Percentiles rank a stretch among this genome's conserved stretches.
These are phyloP conservation scores for Prorops nasuta DNA, from an alignment of 1,140 invertebrate genomes.

Conservation along the genomic window DNA sequence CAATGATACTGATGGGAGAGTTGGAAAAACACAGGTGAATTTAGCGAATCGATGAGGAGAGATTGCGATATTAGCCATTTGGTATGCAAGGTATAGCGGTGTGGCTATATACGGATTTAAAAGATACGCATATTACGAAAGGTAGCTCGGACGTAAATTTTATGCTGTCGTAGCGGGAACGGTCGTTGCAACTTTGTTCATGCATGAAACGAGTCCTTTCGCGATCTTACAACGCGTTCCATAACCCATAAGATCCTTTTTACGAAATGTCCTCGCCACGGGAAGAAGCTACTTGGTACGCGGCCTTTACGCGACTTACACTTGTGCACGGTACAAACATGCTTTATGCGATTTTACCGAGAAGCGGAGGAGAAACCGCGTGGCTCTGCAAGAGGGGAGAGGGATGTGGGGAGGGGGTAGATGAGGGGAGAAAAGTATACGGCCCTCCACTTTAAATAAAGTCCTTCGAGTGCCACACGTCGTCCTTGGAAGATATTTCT, in stretches of 20 bases:
- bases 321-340: too few relatives aligned
- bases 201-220: conserved; percentile 15
- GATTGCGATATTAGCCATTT: neutral
- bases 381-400: too few relatives aligned
- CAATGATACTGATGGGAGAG: too few relatives aligned
- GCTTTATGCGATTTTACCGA: too few relatives aligned
- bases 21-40: too few relatives aligned
- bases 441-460: too few relatives aligned
- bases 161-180: conserved; percentile 22
- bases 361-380: too few relatives aligned
- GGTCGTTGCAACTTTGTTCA: conserved; percentile 19
- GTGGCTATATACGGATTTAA: conserved; percentile 17
- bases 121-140: conserved; percentile 19
- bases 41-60: too few relatives aligned
- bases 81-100: neutral
- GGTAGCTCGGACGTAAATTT: conserved; percentile 22
- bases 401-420: too few relatives aligned
- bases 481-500: too few relatives aligned
- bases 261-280: conserved; percentile 13
- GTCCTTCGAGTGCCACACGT: too few relatives aligned
- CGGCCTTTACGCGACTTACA: conserved; percentile 14
- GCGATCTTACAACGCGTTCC: conserved; percentile 18
- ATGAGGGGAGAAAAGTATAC: too few relatives aligned
- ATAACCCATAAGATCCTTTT: conserved; percentile 17
- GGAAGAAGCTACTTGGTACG: conserved; percentile 3